These are phyloP conservation scores for Falco berigora DNA, from an alignment of 2,797 vertebrate genomes.

Conservation along the genomic window DNA sequence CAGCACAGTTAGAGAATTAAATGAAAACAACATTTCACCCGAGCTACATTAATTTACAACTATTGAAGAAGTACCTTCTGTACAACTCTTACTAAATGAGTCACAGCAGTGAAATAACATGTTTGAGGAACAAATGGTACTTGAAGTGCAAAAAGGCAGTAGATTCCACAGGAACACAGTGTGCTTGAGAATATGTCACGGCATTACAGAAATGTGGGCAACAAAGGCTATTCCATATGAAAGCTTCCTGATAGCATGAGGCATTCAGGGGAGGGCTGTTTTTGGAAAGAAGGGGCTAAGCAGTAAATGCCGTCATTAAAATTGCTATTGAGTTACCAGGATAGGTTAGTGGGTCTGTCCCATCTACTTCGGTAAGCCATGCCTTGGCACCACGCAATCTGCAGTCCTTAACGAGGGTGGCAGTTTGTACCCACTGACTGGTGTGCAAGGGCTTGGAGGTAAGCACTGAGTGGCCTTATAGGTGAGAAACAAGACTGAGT, in stretches of 20 bases:
- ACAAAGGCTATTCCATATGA: background rate
- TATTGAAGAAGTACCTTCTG: background rate
- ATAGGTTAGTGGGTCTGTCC: background rate
- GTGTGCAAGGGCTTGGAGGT: background rate
- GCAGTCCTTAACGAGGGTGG: background rate
- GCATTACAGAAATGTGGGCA: background rate
- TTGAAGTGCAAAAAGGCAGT: background rate
- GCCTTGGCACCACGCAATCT: background rate
- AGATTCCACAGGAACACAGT: background rate
- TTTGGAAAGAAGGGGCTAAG: background rate
- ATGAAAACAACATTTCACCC: background rate
- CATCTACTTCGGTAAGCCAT: background rate
- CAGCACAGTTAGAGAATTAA: background rate
- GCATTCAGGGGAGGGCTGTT: background rate
- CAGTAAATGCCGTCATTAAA: background rate
- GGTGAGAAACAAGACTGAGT: background rate
- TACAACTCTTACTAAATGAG: background rate
- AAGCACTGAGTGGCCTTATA: background rate
- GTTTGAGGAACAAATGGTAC: background rate
- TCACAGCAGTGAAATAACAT: background rate
- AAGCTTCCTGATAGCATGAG: background rate
- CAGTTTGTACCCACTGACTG: background rate
- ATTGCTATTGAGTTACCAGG: background rate
- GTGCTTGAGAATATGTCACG: background rate
- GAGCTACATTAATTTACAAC: background rate